Evolutionary conservation across 2,888 invertebrate genomes (phyloP).

Genomic region (Lysandra coridon): DNA sequence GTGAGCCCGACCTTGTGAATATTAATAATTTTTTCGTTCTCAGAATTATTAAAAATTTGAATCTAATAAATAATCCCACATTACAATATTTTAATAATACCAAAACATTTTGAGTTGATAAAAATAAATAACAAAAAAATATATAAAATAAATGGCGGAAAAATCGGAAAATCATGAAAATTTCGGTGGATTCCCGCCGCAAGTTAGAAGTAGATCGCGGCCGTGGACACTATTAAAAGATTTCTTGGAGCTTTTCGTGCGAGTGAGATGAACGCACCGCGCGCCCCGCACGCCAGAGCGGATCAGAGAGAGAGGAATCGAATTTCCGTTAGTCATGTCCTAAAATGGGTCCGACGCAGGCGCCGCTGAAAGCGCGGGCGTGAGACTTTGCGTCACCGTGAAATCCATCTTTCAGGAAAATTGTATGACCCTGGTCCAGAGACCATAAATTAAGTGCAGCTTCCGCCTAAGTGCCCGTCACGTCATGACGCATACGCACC

Average conservation of each 20-base stretch:
- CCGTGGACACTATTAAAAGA: slow-evolving; percentile 82
- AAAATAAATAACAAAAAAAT: neutral
- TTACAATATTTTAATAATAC: neutral
- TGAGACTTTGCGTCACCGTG: slow-evolving; percentile 76
- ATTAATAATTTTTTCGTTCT: slow-evolving; percentile 32
- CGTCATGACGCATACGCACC: slow-evolving; percentile 74
- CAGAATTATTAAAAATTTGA: neutral
- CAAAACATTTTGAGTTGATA: neutral
- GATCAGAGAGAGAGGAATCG: slow-evolving; percentile 78
- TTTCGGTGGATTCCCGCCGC: slow-evolving; percentile 73
- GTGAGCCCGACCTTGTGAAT: slow-evolving; percentile 35
- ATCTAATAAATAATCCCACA: neutral
- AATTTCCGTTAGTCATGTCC: slow-evolving; percentile 86
- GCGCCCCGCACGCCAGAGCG: slow-evolving; percentile 74
- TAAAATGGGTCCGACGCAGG: slow-evolving; percentile 85
- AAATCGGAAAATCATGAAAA: slow-evolving; percentile 59
- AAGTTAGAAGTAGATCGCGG: slow-evolving; percentile 80
- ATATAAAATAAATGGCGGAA: slow-evolving; percentile 47
- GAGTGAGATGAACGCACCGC: slow-evolving; percentile 68
- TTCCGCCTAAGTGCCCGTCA: slow-evolving; percentile 51
- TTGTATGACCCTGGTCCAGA: slow-evolving; percentile 54
- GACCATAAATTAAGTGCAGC: slow-evolving; percentile 49
- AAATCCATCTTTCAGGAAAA: slow-evolving; percentile 79
- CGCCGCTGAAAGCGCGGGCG: slow-evolving; percentile 80
- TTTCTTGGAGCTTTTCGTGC: slow-evolving; percentile 78